Evolutionary conservation across 2,888 invertebrate species (phyloP), one percentile per base, ranked within the genome.

Genomic region (Cotesia congregata): DNA sequence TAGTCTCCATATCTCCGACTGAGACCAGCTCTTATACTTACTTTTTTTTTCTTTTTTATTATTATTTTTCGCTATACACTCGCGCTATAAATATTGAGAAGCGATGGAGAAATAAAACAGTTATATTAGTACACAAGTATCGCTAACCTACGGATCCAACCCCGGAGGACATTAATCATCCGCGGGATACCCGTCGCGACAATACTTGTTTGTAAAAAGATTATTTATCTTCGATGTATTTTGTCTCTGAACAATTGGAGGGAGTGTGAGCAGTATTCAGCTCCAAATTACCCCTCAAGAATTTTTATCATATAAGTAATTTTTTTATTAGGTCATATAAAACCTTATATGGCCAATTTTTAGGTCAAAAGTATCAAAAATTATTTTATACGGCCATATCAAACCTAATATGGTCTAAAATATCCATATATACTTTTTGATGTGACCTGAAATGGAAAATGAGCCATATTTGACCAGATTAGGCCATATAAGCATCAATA

Each of bases 141-240:
- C 30, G 65, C 38, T 65, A 65, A 65, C 65, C 65, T 30, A 65
- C 65, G 38, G 12, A 30, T 30, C 30, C 30, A 38, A 65, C 65
- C 38, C 38, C 17, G 38, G 9, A 20, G 20, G 38, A 65, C 65
- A 65, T 65, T 65, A 65, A 65, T 65, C 65, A 65, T 65, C 38
- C 12, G 65, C 38, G 38, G 65, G 20, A 65, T 30, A 38, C 30
- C 12, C 65, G 38, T 65, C 30, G 12, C 38, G 65, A 65, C 65
- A 65, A 65, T 30, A 65, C 65, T 65, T 30, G 65, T 65, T 65
- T 65, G 65, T 65, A 65, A 65, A 65, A 65, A 65, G 65, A 65
- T 30, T 30, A 65, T 65, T 65, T 65, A 65, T 65, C 65, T 30
- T 65, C 12, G 12, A 17, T 12, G 30, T 12, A 12, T 65, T 30